Conservation (phyloP, 2,113 vertebrate species). For the Onychorhynchus coronatus region DNA sequence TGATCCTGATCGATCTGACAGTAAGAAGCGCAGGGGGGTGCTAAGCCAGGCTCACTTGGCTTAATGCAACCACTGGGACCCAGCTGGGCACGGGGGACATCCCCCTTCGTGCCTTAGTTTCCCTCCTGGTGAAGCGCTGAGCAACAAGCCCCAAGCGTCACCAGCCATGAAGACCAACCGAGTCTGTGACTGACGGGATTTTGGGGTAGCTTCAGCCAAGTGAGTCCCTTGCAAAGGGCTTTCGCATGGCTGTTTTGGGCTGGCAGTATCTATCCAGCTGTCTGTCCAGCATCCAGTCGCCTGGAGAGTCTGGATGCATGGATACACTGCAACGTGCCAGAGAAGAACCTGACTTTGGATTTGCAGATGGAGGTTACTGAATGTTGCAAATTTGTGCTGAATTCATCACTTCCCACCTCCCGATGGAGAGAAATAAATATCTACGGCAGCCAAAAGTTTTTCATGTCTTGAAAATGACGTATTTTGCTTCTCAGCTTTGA, state of each 20-base stretch:
- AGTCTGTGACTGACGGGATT: not conserved
- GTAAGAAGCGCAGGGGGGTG: not conserved
- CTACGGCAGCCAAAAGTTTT: not conserved
- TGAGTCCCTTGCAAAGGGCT: not conserved
- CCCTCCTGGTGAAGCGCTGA: not conserved
- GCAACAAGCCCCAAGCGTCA: not conserved
- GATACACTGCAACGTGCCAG: not conserved
- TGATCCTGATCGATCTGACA: not conserved
- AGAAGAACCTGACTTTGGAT: accelerated
- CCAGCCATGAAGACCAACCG: not conserved
- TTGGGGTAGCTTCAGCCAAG: not conserved
- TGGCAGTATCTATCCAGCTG: not conserved
- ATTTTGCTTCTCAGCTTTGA: not conserved
- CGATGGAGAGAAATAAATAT: not conserved
- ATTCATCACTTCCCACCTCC: not conserved
- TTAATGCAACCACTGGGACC: not conserved
- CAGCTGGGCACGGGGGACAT: not conserved
- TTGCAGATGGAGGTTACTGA: not conserved
- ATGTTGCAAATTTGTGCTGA: not conserved
- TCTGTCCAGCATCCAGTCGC: not conserved
- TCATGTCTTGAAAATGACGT: not conserved
- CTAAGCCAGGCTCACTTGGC: not conserved
- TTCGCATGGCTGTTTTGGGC: not conserved
- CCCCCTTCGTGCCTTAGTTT: not conserved
- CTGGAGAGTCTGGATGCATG: not conserved